Evolutionary conservation across 2,113 vertebrate species (phyloP).

Genomic region (Stegostoma tigrinum): DNA sequence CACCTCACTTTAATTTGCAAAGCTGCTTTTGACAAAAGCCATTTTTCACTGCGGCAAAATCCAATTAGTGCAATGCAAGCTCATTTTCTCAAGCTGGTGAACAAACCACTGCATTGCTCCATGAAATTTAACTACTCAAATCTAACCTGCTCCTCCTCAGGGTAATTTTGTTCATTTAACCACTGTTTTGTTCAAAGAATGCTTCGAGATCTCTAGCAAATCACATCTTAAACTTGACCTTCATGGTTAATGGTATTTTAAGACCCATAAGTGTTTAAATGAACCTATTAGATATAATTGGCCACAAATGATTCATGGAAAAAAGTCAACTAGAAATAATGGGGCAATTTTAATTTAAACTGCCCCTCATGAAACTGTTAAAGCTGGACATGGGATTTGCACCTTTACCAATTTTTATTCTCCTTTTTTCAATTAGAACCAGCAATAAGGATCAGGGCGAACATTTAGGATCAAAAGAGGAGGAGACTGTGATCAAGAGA

Average conservation of each 20-base stretch:
- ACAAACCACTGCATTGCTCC: background rate
- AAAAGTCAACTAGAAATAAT: background rate
- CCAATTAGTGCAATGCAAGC: background rate
- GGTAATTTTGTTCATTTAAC: background rate
- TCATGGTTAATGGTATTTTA: background rate
- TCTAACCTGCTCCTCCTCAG: background rate
- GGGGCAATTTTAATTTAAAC: background rate
- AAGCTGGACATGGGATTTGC: background rate
- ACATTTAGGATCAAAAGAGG: background rate
- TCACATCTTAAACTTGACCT: background rate
- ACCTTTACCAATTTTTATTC: background rate
- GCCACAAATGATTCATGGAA: background rate
- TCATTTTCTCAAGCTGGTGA: background rate
- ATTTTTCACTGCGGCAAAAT: conserved; percentile 9
- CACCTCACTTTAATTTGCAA: background rate
- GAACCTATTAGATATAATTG: background rate
- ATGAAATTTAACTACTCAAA: background rate
- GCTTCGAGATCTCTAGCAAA: background rate
- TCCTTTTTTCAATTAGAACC: background rate
- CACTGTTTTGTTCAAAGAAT: background rate
- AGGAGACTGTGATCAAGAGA: background rate
- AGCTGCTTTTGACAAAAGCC: background rate
- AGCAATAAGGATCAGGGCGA: background rate
- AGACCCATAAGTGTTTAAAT: background rate
- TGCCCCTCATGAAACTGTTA: background rate